Evolutionary conservation across 2,113 vertebrate genomes (phyloP).

Genomic region (Phylloscopus trochiloides): DNA sequence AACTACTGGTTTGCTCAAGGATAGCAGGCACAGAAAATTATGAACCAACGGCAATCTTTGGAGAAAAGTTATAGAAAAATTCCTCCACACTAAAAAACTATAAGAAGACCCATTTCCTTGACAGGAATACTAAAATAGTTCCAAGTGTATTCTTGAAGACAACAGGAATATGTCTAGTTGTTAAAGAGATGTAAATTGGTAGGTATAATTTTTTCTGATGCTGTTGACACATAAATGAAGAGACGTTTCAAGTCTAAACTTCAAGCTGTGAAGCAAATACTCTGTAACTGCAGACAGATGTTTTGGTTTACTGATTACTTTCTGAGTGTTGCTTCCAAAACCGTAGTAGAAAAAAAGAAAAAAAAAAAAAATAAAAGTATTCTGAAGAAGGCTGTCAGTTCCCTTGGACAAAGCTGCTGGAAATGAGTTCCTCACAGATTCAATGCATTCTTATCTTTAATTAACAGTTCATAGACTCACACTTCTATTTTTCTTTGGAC

Average conservation of each 20-base stretch:
- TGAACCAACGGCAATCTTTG: not conserved
- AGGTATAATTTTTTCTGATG: not conserved
- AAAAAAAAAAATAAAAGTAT: not conserved
- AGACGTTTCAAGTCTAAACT: not conserved
- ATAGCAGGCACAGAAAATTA: not conserved
- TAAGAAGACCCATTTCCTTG: not conserved
- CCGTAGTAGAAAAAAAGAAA: too few species aligned
- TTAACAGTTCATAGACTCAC: not conserved
- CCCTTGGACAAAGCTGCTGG: not conserved
- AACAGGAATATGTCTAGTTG: not conserved
- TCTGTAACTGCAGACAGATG: not conserved
- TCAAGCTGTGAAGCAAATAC: conserved; percentile 12
- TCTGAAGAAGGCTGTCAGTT: not conserved
- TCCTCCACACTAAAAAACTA: not conserved
- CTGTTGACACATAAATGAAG: not conserved
- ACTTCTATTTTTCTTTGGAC: not conserved
- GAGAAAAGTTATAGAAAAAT: not conserved
- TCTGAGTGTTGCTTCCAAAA: not conserved
- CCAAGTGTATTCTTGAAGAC: not conserved
- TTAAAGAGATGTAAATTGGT: not conserved
- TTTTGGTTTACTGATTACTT: not conserved
- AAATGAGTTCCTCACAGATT: not conserved
- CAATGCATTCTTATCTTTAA: not conserved
- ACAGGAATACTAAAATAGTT: not conserved
- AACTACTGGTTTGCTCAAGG: not conserved